Conservation (phyloP, 2,797 vertebrate species). For the Ctenochaetus hawaiiensis region DNA sequence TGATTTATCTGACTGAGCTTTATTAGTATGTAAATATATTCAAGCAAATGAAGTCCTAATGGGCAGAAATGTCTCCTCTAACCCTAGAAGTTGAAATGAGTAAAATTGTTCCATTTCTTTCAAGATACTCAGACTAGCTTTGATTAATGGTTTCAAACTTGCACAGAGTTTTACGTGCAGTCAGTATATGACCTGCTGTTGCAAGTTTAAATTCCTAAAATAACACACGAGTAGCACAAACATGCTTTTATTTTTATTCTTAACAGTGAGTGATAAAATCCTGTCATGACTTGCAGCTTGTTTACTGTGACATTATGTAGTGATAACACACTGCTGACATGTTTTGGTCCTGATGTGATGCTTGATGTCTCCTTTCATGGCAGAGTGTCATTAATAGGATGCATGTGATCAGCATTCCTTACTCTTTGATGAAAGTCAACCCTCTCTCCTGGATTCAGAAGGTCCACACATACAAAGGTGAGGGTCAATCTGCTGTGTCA, state of each 20-base stretch:
- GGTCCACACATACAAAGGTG: slow-evolving; percentile 95
- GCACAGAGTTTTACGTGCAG: background rate
- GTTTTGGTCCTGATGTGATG: slow-evolving; percentile 37
- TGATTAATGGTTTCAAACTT: slow-evolving; percentile 24
- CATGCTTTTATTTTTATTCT: background rate
- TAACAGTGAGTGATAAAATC: background rate
- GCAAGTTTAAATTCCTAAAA: slow-evolving; percentile 18
- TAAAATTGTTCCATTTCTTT: slow-evolving; percentile 14
- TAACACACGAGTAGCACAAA: slow-evolving; percentile 1
- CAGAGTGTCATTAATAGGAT: slow-evolving; percentile 97
- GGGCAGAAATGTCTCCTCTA: slow-evolving; percentile 16
- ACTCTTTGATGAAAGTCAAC: slow-evolving; percentile 98
- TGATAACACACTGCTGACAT: slow-evolving; percentile 1
- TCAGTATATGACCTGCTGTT: slow-evolving; percentile 23
- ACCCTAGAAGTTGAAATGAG: slow-evolving; percentile 17
- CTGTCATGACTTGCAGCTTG: background rate
- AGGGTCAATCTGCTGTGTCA: background rate
- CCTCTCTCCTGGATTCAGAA: slow-evolving; percentile 99
- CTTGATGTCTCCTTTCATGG: slow-evolving; percentile 44
- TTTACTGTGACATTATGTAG: slow-evolving; percentile 34
- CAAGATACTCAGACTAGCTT: slow-evolving; percentile 4
- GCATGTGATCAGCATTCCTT: slow-evolving; percentile 97
- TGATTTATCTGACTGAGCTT: slow-evolving; percentile 27
- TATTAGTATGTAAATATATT: slow-evolving; percentile 46
- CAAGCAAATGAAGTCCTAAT: slow-evolving; percentile 29